Conservation (phyloP, 2,888 invertebrate species). For the Drosophila tripunctata region DNA sequence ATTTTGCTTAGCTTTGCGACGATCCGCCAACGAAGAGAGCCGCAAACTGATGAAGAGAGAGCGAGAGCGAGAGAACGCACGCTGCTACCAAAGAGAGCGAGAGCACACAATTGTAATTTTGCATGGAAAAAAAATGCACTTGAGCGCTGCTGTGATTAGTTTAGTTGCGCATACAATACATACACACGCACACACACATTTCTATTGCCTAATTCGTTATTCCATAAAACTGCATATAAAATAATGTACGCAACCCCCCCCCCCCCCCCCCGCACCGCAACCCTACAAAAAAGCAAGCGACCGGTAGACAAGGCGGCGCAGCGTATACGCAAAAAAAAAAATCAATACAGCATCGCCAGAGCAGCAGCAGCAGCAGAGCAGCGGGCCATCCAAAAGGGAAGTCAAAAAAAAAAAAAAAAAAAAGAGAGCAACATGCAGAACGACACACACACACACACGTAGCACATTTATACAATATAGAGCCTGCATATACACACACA, state of each 20-base stretch:
- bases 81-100: background rate
- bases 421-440: slow-evolving; percentile 55
- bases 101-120: slow-evolving; percentile 25
- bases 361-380: no score
- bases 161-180: slow-evolving; percentile 40
- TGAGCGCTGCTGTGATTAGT: slow-evolving; percentile 38
- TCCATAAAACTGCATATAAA: slow-evolving; percentile 45
- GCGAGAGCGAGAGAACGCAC: background rate
- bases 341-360: slow-evolving; percentile 75
- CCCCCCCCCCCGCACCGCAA: background rate
- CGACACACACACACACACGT: slow-evolving; percentile 18
- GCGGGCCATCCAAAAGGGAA: slow-evolving; percentile 47
- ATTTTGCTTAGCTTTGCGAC: background rate
- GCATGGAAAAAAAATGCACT: slow-evolving; percentile 43
- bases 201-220: slow-evolving; percentile 30
- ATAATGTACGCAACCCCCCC: slow-evolving; percentile 19
- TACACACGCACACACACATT: slow-evolving; percentile 16
- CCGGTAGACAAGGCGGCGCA: slow-evolving; percentile 32
- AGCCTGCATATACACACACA: slow-evolving; percentile 25
- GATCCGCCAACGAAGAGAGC: background rate
- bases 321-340: slow-evolving; percentile 64
- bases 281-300: no score
- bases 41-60: slow-evolving; percentile 3
- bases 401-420: slow-evolving; percentile 61
- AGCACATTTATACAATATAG: slow-evolving; percentile 25